These are phyloP conservation scores for Platorchestia sp. DNA, from an alignment of 1,140 invertebrate genomes.

Conservation along the genomic window DNA sequence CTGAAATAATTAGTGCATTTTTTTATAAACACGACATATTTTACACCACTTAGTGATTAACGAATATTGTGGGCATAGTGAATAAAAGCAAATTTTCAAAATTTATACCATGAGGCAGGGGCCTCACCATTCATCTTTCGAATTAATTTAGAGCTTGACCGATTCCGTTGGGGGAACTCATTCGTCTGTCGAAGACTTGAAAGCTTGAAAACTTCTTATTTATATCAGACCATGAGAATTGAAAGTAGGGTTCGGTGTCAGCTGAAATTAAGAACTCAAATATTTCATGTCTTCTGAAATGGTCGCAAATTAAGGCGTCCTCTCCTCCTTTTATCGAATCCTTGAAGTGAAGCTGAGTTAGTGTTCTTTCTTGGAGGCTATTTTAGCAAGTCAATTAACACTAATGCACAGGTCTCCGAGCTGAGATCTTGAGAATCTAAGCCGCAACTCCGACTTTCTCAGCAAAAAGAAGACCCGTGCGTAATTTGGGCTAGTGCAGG, in stretches of 20 bases:
- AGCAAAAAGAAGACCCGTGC: not conserved
- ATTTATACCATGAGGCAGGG: not conserved
- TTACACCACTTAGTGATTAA: no score
- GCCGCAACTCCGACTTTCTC: not conserved
- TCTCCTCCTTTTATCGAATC: not conserved
- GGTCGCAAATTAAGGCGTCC: not conserved
- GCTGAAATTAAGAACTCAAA: not conserved
- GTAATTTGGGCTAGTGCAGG: not conserved
- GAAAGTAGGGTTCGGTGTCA: not conserved
- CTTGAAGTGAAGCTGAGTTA: not conserved
- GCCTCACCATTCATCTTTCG: not conserved
- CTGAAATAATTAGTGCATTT: no score
- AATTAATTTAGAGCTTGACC: not conserved
- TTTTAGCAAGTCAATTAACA: slow-evolving; percentile 45
- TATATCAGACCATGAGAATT: not conserved
- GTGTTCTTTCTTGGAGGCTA: not conserved
- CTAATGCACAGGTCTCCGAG: not conserved
- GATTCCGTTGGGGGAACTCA: not conserved
- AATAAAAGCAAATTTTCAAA: not conserved
- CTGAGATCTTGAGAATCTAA: not conserved
- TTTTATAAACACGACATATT: no score
- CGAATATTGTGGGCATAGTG: not conserved
- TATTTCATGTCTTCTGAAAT: not conserved
- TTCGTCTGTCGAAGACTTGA: not conserved
- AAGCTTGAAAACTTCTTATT: not conserved